Evolutionary conservation across 2,797 vertebrate species (phyloP).

Genomic region (Hemibagrus guttatus): DNA sequence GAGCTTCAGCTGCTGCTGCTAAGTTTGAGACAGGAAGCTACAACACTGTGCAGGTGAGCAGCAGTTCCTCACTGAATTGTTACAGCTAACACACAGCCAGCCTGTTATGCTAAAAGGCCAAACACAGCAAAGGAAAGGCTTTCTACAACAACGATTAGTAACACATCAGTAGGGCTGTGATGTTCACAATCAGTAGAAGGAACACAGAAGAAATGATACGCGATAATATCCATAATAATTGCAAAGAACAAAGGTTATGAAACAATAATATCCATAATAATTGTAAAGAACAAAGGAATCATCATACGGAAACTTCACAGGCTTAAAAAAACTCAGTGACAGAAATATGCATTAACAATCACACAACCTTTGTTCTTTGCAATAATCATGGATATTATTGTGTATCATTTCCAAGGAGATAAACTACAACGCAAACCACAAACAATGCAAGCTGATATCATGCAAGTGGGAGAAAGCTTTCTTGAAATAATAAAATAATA

Average conservation of each 20-base stretch:
- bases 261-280: too few species aligned
- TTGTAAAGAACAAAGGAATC: too few species aligned
- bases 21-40: slow-evolving; percentile 67
- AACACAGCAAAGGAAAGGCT: background rate
- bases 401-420: background rate
- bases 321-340: too few species aligned
- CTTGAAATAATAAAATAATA: background rate
- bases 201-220: background rate
- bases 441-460: too few species aligned
- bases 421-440: background rate
- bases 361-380: background rate
- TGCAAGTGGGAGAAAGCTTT: background rate
- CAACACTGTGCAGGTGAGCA: slow-evolving; percentile 72
- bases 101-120: background rate
- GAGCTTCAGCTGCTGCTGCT: slow-evolving; percentile 75
- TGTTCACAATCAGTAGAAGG: background rate
- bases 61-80: background rate
- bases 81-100: background rate
- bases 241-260: too few species aligned
- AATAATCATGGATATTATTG: background rate
- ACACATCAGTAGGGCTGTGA: background rate
- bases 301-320: too few species aligned
- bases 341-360: too few species aligned
- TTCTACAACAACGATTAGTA: background rate
- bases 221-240: too few species aligned